phyloP scores from a whole-genome alignment of 2,113 vertebrate genomes.

The Gambusia affinis region DNA sequence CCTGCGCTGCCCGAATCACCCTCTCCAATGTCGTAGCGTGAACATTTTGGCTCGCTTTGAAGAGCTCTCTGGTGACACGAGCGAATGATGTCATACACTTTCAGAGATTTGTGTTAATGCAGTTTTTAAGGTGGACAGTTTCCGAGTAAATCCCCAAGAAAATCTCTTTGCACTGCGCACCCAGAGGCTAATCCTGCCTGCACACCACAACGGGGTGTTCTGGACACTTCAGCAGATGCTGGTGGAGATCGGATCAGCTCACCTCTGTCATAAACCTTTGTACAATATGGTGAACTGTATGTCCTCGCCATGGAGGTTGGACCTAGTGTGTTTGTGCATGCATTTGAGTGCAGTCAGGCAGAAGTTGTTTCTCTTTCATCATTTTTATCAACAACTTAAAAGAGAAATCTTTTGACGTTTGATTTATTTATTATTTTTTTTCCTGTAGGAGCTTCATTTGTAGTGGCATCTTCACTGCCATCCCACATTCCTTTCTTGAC shows the following conservation, averaged over 20 bases:
- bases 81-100: conserved; percentile 73
- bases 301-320: conserved; percentile 19
- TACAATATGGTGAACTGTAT: conserved; percentile 41
- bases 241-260: conserved; percentile 47
- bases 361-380: conserved; percentile 51
- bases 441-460: conserved; percentile 50
- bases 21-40: conserved; percentile 25
- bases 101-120: conserved; percentile 64
- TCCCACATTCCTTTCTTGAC: conserved; percentile 35
- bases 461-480: conserved; percentile 43
- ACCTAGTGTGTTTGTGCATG: background rate
- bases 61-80: conserved; percentile 71
- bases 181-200: conserved; percentile 63
- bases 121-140: conserved; percentile 68
- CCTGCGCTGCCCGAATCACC: conserved; percentile 48
- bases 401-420: conserved; percentile 33
- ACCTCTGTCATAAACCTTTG: conserved; percentile 54
- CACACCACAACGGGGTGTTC: conserved; percentile 46
- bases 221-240: conserved; percentile 55
- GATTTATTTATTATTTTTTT: conserved; percentile 2
- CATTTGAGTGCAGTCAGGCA: conserved; percentile 3
- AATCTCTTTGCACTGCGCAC: conserved; percentile 63
- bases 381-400: conserved; percentile 46
- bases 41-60: conserved; percentile 66
- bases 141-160: conserved; percentile 67